A percentile compares a stretch with the other conserved stretches of the same genome.
Evolutionary conservation across 2,113 vertebrate genomes (phyloP).

Genomic region (Dipodomys merriami): DNA sequence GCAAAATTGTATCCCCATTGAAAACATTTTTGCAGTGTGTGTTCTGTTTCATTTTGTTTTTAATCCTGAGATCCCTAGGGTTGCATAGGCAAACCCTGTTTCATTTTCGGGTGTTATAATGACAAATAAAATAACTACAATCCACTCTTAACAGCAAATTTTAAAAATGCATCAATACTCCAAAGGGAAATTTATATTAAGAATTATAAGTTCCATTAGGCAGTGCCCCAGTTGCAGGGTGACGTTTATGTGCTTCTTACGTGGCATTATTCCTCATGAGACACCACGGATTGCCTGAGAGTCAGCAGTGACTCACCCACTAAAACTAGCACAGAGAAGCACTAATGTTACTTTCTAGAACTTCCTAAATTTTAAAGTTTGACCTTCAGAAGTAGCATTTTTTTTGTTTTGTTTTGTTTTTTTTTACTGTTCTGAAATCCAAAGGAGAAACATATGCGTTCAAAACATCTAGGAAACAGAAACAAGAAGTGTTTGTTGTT

Average conservation of each 20-base stretch:
- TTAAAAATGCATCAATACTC: conserved; percentile 76
- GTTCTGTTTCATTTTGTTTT: conserved; percentile 58
- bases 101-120: conserved; percentile 77
- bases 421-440: background rate
- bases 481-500: background rate
- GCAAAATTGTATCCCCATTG: conserved; percentile 13
- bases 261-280: conserved; percentile 35
- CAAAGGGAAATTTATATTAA: conserved; percentile 77
- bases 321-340: conserved; percentile 49
- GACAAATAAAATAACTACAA: conserved; percentile 82
- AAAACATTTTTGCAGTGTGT: conserved; percentile 35
- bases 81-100: conserved; percentile 74
- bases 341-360: background rate
- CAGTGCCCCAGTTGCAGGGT: conserved; percentile 60
- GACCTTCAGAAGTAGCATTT: conserved; percentile 17
- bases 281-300: conserved; percentile 2
- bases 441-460: background rate
- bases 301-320: conserved; percentile 57
- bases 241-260: conserved; percentile 38
- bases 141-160: conserved; percentile 77
- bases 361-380: conserved; percentile 14
- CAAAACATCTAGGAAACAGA: background rate
- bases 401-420: too few species aligned
- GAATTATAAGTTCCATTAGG: conserved; percentile 80
- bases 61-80: conserved; percentile 74